Evolutionary conservation across 1,140 invertebrate genomes (phyloP), one percentile per base, ranked within the genome.

Genomic region (Drosophila nikananu): DNA sequence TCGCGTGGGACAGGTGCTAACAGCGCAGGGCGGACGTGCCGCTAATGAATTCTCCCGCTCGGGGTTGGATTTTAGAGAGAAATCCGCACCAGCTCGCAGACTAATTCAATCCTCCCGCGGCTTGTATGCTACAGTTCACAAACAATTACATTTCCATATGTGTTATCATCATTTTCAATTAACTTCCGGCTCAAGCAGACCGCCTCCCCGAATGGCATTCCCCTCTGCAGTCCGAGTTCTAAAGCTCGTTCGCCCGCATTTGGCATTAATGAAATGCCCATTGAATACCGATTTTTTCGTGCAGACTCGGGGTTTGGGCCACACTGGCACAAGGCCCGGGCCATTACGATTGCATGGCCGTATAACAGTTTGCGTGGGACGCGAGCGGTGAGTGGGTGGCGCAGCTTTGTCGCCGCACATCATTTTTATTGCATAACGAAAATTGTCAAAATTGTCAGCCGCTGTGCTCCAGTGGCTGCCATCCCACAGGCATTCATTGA

Each of bases 371-470:
- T 67, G 81, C 46, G 66, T 73, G 66, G 80, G 72, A 37, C 35
- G 12, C 12, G 54, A 51, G 41, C 54, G 49, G 63, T 55, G 67
- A 72, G 37, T 60, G 37, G 25, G 59, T 79, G 61, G 68, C 70
- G 65, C 77, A 61, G 60, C 65, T 79, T 80, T 41, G 51, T 57
- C 42, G 54, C 63, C 59, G 49, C 62, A 66, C 49, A 60, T 86
- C 66, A 86, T 83, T 81, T 84, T 89, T 90, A 90, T 90, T 89
- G 84, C 86, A 89, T 90, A 84, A 61, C 81, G 71, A 81, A 87
- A 89, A 89, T 90, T 84, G 81, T 84, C 86, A 81, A 89, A 89
- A 89, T 89, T 90, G 86, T 79, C 86, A 84, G 78, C 74, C 86
- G 27, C 54, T 39, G 54, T 25, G 35, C 51, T 54, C 46, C n/a